Percentiles rank a stretch among this genome's conserved stretches.
These are phyloP conservation scores for Pelochelys cantorii DNA, from an alignment of 2,797 vertebrate species.

Conservation along the genomic window DNA sequence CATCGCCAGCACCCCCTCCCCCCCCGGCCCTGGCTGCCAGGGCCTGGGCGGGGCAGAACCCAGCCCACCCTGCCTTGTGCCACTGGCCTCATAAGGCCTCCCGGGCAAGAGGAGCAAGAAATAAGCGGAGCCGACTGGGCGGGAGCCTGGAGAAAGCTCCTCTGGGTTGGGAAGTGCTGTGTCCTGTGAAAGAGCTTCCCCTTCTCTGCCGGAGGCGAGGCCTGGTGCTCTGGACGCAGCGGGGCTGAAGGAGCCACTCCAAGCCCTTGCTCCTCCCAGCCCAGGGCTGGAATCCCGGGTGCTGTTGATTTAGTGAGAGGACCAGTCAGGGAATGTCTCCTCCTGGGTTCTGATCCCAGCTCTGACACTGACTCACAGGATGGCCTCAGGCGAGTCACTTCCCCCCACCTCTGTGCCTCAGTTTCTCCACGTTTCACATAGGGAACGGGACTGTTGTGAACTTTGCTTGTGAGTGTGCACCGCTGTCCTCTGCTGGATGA, in stretches of 20 bases:
- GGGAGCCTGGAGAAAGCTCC: not conserved
- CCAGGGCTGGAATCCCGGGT: not conserved
- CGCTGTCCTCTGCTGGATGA: not conserved
- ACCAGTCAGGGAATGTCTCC: not conserved
- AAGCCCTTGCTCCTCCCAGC: not conserved
- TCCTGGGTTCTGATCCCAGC: too few species aligned
- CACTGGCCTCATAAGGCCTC: not conserved
- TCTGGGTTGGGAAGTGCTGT: not conserved
- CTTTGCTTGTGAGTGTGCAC: not conserved
- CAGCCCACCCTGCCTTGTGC: not conserved
- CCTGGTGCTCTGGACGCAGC: not conserved
- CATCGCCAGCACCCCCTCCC: not conserved
- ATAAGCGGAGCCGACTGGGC: not conserved
- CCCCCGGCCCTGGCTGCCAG: not conserved
- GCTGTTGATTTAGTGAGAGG: not conserved
- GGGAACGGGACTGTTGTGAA: not conserved
- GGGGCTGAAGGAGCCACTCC: not conserved
- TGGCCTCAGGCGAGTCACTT: not conserved
- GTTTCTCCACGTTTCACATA: not conserved
- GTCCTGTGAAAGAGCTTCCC: not conserved
- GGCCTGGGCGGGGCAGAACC: not conserved
- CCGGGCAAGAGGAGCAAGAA: not conserved
- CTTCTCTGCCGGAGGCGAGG: too few species aligned
- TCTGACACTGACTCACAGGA: not conserved
- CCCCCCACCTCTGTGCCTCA: not conserved